Evolutionary conservation across 2,113 vertebrate species (phyloP).

Genomic region (Coryphaenoides rupestris): DNA sequence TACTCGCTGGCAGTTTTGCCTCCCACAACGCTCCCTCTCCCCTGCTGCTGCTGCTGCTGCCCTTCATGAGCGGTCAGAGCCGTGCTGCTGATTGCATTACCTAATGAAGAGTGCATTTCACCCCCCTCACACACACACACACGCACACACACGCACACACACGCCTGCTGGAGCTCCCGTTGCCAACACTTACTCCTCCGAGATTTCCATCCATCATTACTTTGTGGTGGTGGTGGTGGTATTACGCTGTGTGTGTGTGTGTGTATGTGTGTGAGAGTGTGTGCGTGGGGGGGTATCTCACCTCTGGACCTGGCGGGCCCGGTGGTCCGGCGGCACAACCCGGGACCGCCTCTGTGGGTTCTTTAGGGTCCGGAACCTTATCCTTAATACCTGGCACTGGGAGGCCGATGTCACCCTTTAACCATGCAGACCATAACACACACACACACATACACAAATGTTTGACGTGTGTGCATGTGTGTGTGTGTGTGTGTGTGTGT

Average conservation of each 20-base stretch:
- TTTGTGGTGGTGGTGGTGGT: too few relatives aligned
- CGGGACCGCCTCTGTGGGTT: conserved; percentile 27
- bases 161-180: too few relatives aligned
- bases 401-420: conserved; percentile 25
- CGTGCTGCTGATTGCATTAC: background rate
- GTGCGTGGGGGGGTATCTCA: conserved; percentile 46
- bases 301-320: conserved; percentile 78
- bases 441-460: background rate
- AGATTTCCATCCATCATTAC: background rate
- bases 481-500: conserved; percentile 4
- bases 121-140: too few relatives aligned
- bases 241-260: background rate
- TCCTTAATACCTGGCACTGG: conserved; percentile 28
- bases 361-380: conserved; percentile 20
- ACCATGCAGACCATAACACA: conserved; percentile 2
- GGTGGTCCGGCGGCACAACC: conserved; percentile 69
- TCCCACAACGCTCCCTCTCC: too few relatives aligned
- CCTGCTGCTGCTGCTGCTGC: too few relatives aligned
- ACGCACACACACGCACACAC: too few relatives aligned
- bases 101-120: background rate
- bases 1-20: too few relatives aligned
- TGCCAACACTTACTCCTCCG: conserved; percentile 7
- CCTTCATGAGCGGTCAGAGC: conserved; percentile 5
- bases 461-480: background rate
- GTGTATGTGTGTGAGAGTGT: too few relatives aligned